A percentile compares a stretch with the other conserved stretches of the same genome.
phyloP scores from a whole-genome alignment of 2,888 invertebrate species.

The Lordiphosa andalusiaca region DNA sequence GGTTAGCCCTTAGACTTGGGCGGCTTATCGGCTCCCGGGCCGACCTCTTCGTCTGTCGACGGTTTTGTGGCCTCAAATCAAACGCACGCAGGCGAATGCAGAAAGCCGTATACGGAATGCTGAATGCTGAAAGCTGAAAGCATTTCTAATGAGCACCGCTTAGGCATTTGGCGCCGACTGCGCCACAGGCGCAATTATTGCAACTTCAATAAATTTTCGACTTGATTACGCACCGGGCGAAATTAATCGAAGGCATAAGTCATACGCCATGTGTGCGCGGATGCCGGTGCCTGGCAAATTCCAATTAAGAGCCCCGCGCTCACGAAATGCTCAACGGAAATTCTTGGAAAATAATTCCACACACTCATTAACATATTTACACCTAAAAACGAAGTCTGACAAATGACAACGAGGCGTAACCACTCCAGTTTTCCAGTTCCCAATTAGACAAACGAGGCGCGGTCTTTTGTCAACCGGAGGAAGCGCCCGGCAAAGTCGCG shows the following conservation, averaged over 20 bases:
- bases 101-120: slow-evolving; percentile 43
- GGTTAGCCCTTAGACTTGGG: slow-evolving; percentile 14
- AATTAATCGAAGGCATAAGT: slow-evolving; percentile 67
- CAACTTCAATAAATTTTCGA: slow-evolving; percentile 72
- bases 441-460: slow-evolving; percentile 62
- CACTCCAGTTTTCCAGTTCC: slow-evolving; percentile 49
- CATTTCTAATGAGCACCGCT: slow-evolving; percentile 62
- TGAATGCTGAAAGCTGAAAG: slow-evolving; percentile 6
- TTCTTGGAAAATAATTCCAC: slow-evolving; percentile 61
- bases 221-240: slow-evolving; percentile 68
- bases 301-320: slow-evolving; percentile 57
- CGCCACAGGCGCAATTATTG: slow-evolving; percentile 66
- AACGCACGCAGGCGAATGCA: slow-evolving; percentile 63
- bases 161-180: slow-evolving; percentile 32
- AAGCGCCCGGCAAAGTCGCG: not conserved
- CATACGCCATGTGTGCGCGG: slow-evolving; percentile 45
- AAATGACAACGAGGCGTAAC: slow-evolving; percentile 64
- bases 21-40: slow-evolving; percentile 16
- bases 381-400: slow-evolving; percentile 65
- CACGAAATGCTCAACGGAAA: slow-evolving; percentile 29
- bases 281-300: slow-evolving; percentile 38
- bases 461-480: slow-evolving; percentile 18
- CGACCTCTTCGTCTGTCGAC: slow-evolving; percentile 21
- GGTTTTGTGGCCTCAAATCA: slow-evolving; percentile 46
- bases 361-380: slow-evolving; percentile 74